Conservation (phyloP, 2,888 invertebrate genomes). For the Tipula lateralis region DNA sequence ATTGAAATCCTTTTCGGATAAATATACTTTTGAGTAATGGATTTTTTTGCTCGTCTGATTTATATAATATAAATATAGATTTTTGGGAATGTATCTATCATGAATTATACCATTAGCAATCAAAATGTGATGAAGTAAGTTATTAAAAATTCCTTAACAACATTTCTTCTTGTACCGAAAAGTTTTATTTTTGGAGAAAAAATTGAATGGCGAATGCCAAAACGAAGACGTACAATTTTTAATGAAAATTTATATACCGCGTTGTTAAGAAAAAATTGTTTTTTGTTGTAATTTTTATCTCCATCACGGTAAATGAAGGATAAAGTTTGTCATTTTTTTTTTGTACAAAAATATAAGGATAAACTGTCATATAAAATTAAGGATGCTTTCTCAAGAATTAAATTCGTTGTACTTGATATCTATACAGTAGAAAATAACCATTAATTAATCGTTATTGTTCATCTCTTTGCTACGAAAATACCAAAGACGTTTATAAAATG, state of each 20-base stretch:
- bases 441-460: constrained; percentile 11
- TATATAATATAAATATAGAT: background rate
- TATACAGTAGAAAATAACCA: background rate
- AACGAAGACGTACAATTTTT: background rate
- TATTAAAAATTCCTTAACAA: background rate
- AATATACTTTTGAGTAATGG: background rate
- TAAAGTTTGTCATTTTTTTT: background rate
- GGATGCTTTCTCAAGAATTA: background rate
- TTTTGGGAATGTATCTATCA: background rate
- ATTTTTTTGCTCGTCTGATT: background rate
- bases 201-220: background rate
- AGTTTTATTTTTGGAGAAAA: background rate
- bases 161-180: background rate
- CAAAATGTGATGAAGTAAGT: background rate
- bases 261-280: background rate
- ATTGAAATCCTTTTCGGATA: background rate
- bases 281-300: background rate
- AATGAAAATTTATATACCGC: background rate
- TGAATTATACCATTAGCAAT: background rate
- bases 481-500: background rate
- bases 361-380: background rate
- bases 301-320: background rate
- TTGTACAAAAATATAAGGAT: background rate
- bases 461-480: background rate
- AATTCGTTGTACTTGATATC: background rate